Evolutionary conservation across 2,888 invertebrate species (phyloP), one percentile per base, ranked within the genome.

Genomic region (Emesis furor): DNA sequence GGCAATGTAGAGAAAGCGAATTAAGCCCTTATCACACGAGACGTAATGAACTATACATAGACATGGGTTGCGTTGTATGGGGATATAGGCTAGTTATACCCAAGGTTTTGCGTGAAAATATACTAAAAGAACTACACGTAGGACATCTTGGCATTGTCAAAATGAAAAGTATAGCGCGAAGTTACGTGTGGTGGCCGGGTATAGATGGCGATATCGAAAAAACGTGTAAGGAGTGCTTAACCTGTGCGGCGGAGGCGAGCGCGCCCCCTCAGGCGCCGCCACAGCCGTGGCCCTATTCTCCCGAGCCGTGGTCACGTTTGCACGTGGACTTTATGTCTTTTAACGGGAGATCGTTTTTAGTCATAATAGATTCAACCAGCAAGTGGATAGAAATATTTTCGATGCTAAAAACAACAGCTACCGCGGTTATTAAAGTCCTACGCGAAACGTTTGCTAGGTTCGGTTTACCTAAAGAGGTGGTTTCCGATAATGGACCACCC

Each of bases 181-280:
- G 75, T 55, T 89, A 86, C 55, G 85, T 89, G 1, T 90, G 87
- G 55, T 89, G 88, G 89, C 85, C 87, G 3, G 79, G 71, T 24
- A 65, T 89, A 10, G 90, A 90, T 59, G 37, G 32, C 0, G 85
- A 88, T 6, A 81, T 89, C n/a, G 89, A 90, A 65, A 62, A 71
- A 1, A 7, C 86, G 30, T 77, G 86, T 67, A 71, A 85, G 4
- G 3, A 32, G 32, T 88, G 87, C 67, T 59, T 1, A 6, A 76
- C 74, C 0, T 89, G 87, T 30, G 72, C 62, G 7, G 76, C 42
- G 1, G 81, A 78, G 67, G 51, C 62, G 1, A 24, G 6, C 0
- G 81, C 75, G 1, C 83, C 81, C 2, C 79, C 84, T 3, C 77
- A 79, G 5, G 85, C 82, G 0, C 55, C 81, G 8, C 86, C 83